phyloP scores from a whole-genome alignment of 2,113 vertebrate genomes.

The Asarcornis scutulata region DNA sequence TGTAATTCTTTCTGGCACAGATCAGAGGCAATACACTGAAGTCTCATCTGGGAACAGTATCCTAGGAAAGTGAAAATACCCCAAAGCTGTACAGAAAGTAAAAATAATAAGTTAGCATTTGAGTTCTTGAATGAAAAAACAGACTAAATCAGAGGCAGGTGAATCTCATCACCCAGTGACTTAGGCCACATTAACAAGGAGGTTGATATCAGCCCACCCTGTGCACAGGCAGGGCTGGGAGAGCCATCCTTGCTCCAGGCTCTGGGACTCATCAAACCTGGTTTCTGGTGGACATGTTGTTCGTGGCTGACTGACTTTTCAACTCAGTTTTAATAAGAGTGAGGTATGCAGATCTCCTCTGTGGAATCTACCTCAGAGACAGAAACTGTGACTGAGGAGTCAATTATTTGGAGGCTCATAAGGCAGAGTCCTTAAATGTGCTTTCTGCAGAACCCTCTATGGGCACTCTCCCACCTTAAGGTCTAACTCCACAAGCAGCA shows the following conservation, averaged over 20 bases:
- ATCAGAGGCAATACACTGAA: background rate
- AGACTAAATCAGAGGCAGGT: background rate
- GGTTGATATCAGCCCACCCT: background rate
- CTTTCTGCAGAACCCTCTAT: background rate
- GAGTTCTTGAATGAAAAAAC: background rate
- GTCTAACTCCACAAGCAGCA: background rate
- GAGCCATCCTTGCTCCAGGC: background rate
- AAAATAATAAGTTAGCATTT: background rate
- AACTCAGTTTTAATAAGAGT: background rate
- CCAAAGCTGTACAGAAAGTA: background rate
- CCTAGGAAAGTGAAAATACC: conserved; percentile 20
- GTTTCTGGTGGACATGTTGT: background rate
- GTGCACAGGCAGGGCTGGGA: background rate
- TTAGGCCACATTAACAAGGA: fast-evolving
- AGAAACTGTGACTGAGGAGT: background rate
- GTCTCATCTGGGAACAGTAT: conserved; percentile 13
- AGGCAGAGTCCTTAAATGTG: background rate
- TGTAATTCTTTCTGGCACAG: conserved; percentile 31
- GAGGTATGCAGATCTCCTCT: background rate
- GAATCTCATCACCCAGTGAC: background rate
- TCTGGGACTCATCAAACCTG: background rate
- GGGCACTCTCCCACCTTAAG: background rate
- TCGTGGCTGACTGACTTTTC: background rate
- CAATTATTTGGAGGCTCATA: background rate
- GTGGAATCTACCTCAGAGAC: background rate